Percentiles rank a stretch among this genome's conserved stretches.
Conservation (phyloP, 2,113 vertebrate genomes). For the Proterorhinus semilunaris region DNA sequence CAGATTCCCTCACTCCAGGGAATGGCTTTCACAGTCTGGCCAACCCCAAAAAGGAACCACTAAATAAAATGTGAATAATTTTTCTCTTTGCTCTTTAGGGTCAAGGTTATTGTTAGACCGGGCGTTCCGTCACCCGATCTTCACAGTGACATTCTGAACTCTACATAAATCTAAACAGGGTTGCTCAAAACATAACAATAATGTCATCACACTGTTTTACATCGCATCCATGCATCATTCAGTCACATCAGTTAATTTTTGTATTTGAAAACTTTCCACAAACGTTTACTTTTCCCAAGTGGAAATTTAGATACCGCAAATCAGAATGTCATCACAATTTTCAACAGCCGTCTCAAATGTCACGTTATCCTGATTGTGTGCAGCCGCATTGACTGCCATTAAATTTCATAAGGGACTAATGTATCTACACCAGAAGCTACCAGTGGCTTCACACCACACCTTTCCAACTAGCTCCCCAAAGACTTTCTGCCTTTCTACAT, state of each 20-base stretch:
- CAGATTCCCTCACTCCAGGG: conserved; percentile 37
- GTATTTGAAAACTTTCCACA: not conserved
- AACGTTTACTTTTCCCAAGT: not conserved
- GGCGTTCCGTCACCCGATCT: no score
- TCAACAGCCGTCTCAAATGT: not conserved
- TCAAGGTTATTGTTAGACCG: conserved; percentile 21
- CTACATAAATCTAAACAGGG: not conserved
- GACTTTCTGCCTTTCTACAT: not conserved
- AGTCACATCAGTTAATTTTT: not conserved
- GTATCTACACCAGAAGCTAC: not conserved
- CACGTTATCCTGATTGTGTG: not conserved
- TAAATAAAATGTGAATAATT: conserved; percentile 14
- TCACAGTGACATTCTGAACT: not conserved
- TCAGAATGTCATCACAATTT: not conserved
- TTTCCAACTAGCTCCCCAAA: not conserved
- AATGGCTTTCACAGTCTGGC: conserved; percentile 37
- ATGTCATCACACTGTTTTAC: not conserved
- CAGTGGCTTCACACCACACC: not conserved
- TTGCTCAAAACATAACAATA: not conserved
- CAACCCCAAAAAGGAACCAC: not conserved
- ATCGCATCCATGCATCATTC: not conserved
- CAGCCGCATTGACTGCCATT: not conserved
- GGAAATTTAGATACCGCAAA: not conserved
- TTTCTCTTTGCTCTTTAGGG: conserved; percentile 17
- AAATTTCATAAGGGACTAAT: not conserved